Conservation (phyloP, 2,888 invertebrate genomes). For the Venusia cambrica region DNA sequence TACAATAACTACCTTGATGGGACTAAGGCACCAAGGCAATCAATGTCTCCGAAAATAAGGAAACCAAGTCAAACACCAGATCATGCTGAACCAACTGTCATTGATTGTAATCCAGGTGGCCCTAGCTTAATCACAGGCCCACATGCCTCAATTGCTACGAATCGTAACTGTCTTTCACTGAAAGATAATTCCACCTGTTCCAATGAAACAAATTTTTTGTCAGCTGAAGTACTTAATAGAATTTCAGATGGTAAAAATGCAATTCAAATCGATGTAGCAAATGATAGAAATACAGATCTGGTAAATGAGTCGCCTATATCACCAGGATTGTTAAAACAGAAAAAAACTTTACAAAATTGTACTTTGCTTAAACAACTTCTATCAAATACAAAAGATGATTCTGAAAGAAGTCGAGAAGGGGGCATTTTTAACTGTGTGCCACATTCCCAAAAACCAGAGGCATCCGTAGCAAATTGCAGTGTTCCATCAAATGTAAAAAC, state of each 20-base stretch:
- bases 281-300: conserved; percentile 18
- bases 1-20: conserved; percentile 48
- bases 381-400: conserved; percentile 58
- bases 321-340: conserved; percentile 33
- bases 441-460: conserved; percentile 36
- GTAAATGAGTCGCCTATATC: conserved; percentile 10
- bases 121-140: conserved; percentile 17
- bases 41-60: conserved; percentile 33
- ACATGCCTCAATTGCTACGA: conserved; percentile 9
- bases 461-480: conserved; percentile 31
- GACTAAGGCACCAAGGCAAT: conserved; percentile 62
- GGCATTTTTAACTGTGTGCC: conserved; percentile 39
- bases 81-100: conserved; percentile 16
- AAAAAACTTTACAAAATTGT: conserved; percentile 58
- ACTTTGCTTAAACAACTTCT: conserved; percentile 68
- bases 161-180: conserved; percentile 23
- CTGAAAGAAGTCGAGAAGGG: conserved; percentile 43
- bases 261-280: conserved; percentile 18
- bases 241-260: conserved; percentile 18
- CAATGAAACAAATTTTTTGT: conserved; percentile 17
- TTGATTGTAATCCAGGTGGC: conserved; percentile 20
- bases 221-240: conserved; percentile 20
- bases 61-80: conserved; percentile 19
- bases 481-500: conserved; percentile 31
- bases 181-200: conserved; percentile 6